Percentiles rank a stretch among this genome's conserved stretches.
Evolutionary conservation across 2,797 vertebrate genomes (phyloP).

Genomic region (Trematomus bernacchii): DNA sequence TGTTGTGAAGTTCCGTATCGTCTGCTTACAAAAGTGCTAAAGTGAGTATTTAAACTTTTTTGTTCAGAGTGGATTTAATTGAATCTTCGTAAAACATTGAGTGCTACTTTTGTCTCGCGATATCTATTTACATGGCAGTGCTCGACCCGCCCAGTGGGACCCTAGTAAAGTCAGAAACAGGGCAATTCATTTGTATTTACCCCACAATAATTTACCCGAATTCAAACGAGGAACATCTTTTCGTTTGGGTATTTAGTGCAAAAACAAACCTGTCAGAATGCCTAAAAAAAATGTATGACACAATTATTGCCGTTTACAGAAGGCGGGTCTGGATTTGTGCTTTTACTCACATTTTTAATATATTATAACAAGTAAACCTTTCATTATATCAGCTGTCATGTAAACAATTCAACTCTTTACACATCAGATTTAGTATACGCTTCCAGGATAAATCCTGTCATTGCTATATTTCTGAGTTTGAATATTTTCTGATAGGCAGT

Average conservation of each 20-base stretch:
- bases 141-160: not conserved
- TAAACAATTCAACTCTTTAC: not conserved
- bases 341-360: no score
- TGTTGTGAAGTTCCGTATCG: not conserved
- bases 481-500: no score
- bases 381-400: not conserved
- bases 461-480: no score
- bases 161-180: not conserved
- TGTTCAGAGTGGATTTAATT: not conserved
- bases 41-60: not conserved
- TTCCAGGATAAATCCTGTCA: no score
- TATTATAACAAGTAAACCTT: not conserved
- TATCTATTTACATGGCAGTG: not conserved
- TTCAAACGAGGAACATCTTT: not conserved
- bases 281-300: no score
- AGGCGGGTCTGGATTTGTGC: no score
- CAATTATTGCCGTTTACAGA: no score
- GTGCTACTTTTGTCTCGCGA: slow-evolving; percentile 23
- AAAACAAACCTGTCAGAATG: not conserved
- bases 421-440: no score
- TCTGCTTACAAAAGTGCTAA: not conserved
- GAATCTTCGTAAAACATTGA: not conserved
- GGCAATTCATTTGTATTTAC: not conserved
- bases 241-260: not conserved
- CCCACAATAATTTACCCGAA: not conserved